Evolutionary conservation across 2,797 vertebrate species (phyloP).

Genomic region (Todus mexicanus): DNA sequence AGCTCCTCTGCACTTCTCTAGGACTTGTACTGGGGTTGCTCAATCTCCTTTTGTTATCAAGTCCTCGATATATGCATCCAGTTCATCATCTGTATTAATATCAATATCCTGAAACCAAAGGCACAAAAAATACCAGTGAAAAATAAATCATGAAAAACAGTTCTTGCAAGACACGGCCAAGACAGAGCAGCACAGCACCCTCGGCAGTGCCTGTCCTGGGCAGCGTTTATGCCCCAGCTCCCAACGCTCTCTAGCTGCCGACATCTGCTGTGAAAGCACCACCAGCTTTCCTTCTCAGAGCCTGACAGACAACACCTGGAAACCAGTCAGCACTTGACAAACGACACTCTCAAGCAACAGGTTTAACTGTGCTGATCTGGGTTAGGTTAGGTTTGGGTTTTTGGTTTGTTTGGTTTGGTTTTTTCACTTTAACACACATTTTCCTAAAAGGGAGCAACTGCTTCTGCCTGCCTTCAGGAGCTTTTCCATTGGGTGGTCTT

Average conservation of each 20-base stretch:
- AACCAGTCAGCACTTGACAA: not conserved
- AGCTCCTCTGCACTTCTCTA: not conserved
- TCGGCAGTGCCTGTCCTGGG: not conserved
- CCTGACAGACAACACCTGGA: not conserved
- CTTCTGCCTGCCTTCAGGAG: not conserved
- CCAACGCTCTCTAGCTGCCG: not conserved
- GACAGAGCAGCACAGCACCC: not conserved
- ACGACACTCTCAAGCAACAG: not conserved
- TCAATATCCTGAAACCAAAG: conserved; percentile 89
- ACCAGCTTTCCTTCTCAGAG: not conserved
- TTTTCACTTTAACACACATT: not conserved
- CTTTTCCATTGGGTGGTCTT: not conserved
- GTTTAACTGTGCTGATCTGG: not conserved
- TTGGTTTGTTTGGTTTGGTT: not conserved
- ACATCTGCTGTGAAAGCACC: not conserved
- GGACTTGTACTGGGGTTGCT: conserved; percentile 27
- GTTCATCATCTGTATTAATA: conserved; percentile 97
- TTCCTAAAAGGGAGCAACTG: not conserved
- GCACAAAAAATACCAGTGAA: conserved; percentile 6
- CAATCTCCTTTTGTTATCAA: conserved; percentile 96
- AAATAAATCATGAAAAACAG: not conserved
- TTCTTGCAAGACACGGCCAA: not conserved
- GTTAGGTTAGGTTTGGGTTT: not conserved
- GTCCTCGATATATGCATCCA: conserved; percentile 98
- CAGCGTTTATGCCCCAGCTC: not conserved